phyloP scores from a whole-genome alignment of 92 coral and sea anemone genomes.

The Palythoa grandis region DNA sequence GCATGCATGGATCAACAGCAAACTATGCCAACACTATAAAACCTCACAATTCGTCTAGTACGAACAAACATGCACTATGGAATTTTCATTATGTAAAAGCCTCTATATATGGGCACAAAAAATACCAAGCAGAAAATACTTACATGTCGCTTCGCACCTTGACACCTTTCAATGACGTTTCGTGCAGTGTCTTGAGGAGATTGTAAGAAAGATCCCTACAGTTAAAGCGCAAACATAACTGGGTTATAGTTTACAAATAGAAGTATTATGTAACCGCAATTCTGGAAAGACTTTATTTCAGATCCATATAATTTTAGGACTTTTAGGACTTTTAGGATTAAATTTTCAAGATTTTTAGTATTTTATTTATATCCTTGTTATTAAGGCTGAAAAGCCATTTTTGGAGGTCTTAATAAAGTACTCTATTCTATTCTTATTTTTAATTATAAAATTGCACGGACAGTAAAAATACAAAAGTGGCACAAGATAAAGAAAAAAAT shows the following conservation, averaged over 20 bases:
- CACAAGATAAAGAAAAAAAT: neutral
- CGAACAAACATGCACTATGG: too few species aligned
- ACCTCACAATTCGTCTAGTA: too few species aligned
- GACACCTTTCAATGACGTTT: constrained; percentile 14
- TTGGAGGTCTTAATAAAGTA: too few species aligned
- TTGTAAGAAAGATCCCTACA: constrained; percentile 32
- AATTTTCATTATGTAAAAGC: too few species aligned
- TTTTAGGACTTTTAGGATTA: too few species aligned
- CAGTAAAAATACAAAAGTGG: neutral
- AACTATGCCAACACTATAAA: too few species aligned
- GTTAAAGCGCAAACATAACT: neutral
- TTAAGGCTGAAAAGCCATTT: too few species aligned
- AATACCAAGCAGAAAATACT: neutral
- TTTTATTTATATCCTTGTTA: too few species aligned
- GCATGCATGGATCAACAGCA: too few species aligned
- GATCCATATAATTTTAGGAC: too few species aligned
- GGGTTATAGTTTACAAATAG: neutral
- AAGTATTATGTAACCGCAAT: neutral
- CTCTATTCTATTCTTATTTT: neutral
- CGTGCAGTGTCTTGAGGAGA: constrained; percentile 28
- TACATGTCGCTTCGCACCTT: constrained; percentile 29
- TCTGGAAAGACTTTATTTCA: neutral
- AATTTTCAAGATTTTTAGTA: too few species aligned
- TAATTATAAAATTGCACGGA: neutral
- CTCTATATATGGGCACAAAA: too few species aligned